phyloP scores from a whole-genome alignment of 2,113 vertebrate genomes.

The Pygoscelis antarcticus region DNA sequence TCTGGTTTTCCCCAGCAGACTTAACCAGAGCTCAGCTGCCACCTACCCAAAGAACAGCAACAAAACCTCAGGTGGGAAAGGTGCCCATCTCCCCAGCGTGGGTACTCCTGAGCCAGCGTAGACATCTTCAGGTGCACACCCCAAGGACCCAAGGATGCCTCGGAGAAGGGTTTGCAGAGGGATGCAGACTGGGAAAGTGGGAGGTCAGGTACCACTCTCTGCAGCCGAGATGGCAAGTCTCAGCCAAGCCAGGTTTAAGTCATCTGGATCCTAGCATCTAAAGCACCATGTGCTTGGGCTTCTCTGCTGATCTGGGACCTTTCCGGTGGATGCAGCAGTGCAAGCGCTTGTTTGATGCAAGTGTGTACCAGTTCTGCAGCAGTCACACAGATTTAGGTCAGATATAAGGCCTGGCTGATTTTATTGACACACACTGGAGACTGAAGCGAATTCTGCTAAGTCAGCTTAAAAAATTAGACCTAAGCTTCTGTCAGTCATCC shows the following conservation, averaged over 20 bases:
- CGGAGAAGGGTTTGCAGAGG: background rate
- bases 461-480: background rate
- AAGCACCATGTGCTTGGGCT: background rate
- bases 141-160: fast-evolving
- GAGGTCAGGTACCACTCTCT: background rate
- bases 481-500: background rate
- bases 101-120: background rate
- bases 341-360: background rate
- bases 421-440: background rate
- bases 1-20: background rate
- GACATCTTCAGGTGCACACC: background rate
- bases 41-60: background rate
- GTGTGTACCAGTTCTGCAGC: background rate
- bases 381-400: slow-evolving; percentile 10
- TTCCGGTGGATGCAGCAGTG: background rate
- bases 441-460: background rate
- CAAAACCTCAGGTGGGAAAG: background rate
- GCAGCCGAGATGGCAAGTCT: background rate
- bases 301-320: background rate
- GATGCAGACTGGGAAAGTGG: background rate
- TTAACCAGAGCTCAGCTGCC: background rate
- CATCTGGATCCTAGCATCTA: background rate
- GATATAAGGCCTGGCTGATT: background rate
- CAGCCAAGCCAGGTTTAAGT: background rate
- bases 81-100: background rate